Percentiles rank a stretch among this genome's conserved stretches.
Evolutionary conservation across 2,113 vertebrate genomes (phyloP).

Genomic region (Coturnix japonica): DNA sequence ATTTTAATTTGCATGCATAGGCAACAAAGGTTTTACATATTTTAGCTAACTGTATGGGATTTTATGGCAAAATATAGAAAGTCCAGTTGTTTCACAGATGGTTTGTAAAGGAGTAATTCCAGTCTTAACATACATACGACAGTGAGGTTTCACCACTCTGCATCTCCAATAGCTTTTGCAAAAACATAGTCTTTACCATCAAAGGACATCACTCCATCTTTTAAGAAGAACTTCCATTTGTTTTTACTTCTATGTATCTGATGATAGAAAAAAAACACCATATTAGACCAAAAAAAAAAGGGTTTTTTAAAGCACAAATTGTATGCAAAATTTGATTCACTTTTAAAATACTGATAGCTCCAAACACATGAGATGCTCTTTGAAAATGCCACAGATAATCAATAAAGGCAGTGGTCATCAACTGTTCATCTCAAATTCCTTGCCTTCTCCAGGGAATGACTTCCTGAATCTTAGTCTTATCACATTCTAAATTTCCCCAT

Average conservation of each 20-base stretch:
- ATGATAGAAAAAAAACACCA: not conserved
- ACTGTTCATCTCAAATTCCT: not conserved
- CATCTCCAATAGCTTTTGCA: conserved; percentile 94
- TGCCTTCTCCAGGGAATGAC: not conserved
- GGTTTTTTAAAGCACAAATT: not conserved
- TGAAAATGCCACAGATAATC: not conserved
- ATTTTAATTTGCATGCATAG: not conserved
- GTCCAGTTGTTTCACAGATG: not conserved
- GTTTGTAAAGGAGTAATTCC: not conserved
- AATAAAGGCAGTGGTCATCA: not conserved
- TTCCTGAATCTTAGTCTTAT: not conserved
- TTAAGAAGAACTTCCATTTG: conserved; percentile 97
- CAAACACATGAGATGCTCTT: not conserved
- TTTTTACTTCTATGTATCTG: conserved; percentile 98
- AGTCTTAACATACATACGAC: not conserved
- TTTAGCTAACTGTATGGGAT: not conserved
- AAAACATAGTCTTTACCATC: conserved; percentile 94
- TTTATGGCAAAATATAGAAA: not conserved
- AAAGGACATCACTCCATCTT: conserved; percentile 94
- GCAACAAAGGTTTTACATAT: not conserved
- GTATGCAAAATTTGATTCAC: not conserved
- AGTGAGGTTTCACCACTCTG: conserved; percentile 90
- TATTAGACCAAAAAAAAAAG: not conserved
- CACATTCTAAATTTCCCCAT: not conserved
- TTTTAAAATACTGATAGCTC: not conserved